Conservation (phyloP, 2,888 invertebrate species). For the Amphipoea lucens region DNA sequence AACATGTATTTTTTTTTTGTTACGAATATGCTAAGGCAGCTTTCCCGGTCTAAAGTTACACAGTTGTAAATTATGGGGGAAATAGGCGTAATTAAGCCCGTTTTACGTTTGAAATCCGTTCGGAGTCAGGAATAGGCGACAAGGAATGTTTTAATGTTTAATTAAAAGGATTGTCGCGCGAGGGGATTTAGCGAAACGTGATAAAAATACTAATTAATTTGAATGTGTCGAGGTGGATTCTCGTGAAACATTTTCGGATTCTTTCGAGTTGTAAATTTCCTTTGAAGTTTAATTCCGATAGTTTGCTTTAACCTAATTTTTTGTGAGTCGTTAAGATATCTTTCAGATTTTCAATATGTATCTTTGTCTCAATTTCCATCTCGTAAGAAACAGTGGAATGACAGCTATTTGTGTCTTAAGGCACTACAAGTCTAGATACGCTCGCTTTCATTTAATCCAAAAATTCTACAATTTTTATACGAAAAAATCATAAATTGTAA, state of each 20-base stretch:
- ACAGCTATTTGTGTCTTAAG: conserved; percentile 16
- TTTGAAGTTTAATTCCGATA: conserved; percentile 43
- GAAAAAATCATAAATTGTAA: not conserved
- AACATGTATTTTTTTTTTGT: conserved; percentile 49
- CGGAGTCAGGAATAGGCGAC: conserved; percentile 65
- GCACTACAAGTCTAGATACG: not conserved
- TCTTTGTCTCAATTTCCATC: too few relatives aligned
- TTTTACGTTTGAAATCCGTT: conserved; percentile 68
- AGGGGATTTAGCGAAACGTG: conserved; percentile 71
- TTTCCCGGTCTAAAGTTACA: conserved; percentile 50
- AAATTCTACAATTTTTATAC: not conserved
- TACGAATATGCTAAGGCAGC: conserved; percentile 40
- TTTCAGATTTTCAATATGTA: conserved; percentile 35
- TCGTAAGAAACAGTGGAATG: conserved; percentile 9
- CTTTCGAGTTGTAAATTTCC: conserved; percentile 29
- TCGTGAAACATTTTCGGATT: conserved; percentile 49
- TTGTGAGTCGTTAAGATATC: conserved; percentile 33
- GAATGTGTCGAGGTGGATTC: conserved; percentile 54
- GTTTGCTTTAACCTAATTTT: conserved; percentile 48
- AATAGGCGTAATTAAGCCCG: conserved; percentile 68
- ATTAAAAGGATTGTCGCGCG: conserved; percentile 77
- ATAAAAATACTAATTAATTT: conserved; percentile 75
- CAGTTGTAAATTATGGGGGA: conserved; percentile 67
- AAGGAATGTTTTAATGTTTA: conserved; percentile 74
- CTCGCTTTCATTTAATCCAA: not conserved